A percentile compares a stretch with the other conserved stretches of the same genome.
Conservation (phyloP, 2,113 vertebrate species). For the Cynocephalus volans region DNA sequence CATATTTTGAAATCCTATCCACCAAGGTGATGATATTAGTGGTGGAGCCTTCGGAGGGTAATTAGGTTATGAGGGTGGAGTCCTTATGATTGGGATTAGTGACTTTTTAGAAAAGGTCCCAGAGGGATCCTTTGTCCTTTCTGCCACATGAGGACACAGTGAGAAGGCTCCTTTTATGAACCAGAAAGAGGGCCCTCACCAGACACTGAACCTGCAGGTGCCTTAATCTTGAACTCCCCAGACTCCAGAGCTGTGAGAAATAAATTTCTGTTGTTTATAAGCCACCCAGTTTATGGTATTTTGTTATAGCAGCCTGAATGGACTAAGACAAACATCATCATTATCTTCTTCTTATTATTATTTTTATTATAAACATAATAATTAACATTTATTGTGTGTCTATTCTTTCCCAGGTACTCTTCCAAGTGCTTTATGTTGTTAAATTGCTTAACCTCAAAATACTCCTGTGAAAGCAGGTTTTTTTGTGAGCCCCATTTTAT, state of each 20-base stretch:
- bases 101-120: neutral
- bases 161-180: neutral
- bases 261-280: neutral
- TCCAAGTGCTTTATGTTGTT: neutral
- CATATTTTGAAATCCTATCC: neutral
- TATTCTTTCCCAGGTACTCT: neutral
- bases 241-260: neutral
- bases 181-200: neutral
- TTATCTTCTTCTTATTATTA: too few species aligned
- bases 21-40: neutral
- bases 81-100: neutral
- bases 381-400: neutral
- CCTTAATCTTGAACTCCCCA: neutral
- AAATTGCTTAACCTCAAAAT: neutral
- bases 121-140: too few species aligned
- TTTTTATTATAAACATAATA: neutral
- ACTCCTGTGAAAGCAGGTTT: too few species aligned
- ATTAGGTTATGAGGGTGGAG: neutral
- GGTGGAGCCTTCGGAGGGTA: neutral
- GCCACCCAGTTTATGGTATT: neutral
- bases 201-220: fast-evolving
- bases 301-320: neutral
- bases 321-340: neutral
- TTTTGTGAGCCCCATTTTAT: neutral
- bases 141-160: neutral